Evolutionary conservation across 2,888 invertebrate species (phyloP).

Genomic region (Limenitis camilla): DNA sequence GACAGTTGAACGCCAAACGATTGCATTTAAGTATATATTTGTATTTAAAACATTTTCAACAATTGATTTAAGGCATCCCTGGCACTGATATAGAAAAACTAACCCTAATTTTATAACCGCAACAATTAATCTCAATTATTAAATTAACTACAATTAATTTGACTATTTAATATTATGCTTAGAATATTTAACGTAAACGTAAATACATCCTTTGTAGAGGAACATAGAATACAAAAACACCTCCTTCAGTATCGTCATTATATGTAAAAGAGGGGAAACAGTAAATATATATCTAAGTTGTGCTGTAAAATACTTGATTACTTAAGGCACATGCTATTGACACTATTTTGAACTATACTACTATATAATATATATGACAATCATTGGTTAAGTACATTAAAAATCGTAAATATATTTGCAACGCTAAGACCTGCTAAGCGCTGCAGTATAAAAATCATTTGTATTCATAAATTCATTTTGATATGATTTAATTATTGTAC

Average conservation of each 20-base stretch:
- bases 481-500: no score
- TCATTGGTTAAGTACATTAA: conserved; percentile 19
- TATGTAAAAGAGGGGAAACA: neutral
- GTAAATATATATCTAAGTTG: conserved; percentile 16
- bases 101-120: conserved; percentile 45
- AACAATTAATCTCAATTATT: conserved; percentile 53
- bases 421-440: neutral
- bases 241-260: neutral
- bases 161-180: conserved; percentile 65
- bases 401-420: conserved; percentile 2
- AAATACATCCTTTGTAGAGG: neutral
- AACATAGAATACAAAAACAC: neutral
- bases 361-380: conserved; percentile 1
- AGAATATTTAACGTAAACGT: conserved; percentile 18
- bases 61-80: conserved; percentile 23
- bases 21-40: no score
- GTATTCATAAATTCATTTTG: no score
- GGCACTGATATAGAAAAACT: conserved; percentile 38
- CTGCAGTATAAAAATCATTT: neutral
- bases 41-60: no score
- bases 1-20: no score
- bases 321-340: conserved; percentile 38
- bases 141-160: conserved; percentile 42
- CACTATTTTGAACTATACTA: conserved; percentile 7
- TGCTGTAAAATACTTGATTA: conserved; percentile 20